Percentiles rank a stretch among this genome's conserved stretches.
Conservation (phyloP, 2,888 invertebrate species). For the Prosapia bicincta region DNA sequence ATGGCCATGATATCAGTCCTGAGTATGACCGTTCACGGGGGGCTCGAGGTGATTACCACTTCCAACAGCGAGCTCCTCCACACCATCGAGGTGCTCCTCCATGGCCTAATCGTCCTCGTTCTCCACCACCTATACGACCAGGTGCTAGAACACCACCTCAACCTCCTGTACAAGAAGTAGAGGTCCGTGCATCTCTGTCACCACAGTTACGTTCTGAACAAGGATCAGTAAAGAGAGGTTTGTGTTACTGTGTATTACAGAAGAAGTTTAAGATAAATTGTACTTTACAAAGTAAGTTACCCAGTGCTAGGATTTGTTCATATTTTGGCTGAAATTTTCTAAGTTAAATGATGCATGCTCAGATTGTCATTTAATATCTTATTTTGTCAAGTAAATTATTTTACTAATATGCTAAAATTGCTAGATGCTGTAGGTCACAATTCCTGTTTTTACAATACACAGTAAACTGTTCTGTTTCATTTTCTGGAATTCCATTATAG, state of each 20-base stretch:
- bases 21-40: conserved; percentile 31
- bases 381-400: no score
- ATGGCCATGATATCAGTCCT: conserved; percentile 37
- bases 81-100: conserved; percentile 7
- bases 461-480: no score
- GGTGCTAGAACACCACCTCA: conserved; percentile 33
- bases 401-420: no score
- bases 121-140: conserved; percentile 20
- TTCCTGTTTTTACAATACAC: no score
- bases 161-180: conserved; percentile 23
- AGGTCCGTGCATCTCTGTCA: conserved; percentile 10
- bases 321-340: neutral
- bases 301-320: neutral
- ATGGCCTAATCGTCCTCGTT: conserved; percentile 23
- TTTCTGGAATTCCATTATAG: no score
- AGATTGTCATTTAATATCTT: no score
- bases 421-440: no score
- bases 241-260: neutral
- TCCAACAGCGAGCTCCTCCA: conserved; percentile 16
- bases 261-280: conserved; percentile 2
- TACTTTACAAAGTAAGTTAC: neutral
- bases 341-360: no score
- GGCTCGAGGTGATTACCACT: conserved; percentile 10
- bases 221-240: conserved; percentile 22
- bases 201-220: conserved; percentile 15